Conservation (phyloP, 1,140 invertebrate species). For the Odontomachus brunneus region DNA sequence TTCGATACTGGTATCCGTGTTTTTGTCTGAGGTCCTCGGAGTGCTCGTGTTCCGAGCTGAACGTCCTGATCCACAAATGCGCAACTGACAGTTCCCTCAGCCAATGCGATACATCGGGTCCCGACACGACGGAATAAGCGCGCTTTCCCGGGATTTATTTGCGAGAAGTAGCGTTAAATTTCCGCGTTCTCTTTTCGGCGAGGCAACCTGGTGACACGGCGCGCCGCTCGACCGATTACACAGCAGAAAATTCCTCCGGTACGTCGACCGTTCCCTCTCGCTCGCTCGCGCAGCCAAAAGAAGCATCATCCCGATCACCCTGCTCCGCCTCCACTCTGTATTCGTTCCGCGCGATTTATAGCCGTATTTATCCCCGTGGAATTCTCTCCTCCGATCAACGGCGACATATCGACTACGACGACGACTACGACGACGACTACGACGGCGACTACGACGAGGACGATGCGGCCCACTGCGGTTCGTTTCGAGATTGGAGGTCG, state of each 20-base stretch:
- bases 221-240: slow-evolving; percentile 30
- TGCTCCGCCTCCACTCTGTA: slow-evolving; percentile 63
- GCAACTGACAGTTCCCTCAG: too few relatives aligned
- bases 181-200: slow-evolving; percentile 13
- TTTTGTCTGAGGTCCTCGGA: background rate
- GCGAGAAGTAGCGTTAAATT: slow-evolving; percentile 1
- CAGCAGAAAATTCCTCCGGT: slow-evolving; percentile 35
- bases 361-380: slow-evolving; percentile 52
- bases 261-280: slow-evolving; percentile 11
- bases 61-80: too few relatives aligned
- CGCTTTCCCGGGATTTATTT: background rate
- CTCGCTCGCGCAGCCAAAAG: slow-evolving; percentile 31
- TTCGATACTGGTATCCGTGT: background rate
- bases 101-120: background rate
- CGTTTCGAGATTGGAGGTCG: slow-evolving; percentile 68
- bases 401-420: slow-evolving; percentile 62
- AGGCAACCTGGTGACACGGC: slow-evolving; percentile 24
- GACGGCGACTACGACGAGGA: slow-evolving; percentile 59
- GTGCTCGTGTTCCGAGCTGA: too few relatives aligned
- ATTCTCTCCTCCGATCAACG: slow-evolving; percentile 62
- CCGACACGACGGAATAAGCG: background rate
- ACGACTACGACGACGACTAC: background rate
- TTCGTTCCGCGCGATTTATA: slow-evolving; percentile 70
- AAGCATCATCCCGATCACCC: slow-evolving; percentile 38
- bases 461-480: slow-evolving; percentile 60